These are phyloP conservation scores for Rotaria sp. DNA, from an alignment of 2,888 invertebrate genomes.

Conservation along the genomic window DNA sequence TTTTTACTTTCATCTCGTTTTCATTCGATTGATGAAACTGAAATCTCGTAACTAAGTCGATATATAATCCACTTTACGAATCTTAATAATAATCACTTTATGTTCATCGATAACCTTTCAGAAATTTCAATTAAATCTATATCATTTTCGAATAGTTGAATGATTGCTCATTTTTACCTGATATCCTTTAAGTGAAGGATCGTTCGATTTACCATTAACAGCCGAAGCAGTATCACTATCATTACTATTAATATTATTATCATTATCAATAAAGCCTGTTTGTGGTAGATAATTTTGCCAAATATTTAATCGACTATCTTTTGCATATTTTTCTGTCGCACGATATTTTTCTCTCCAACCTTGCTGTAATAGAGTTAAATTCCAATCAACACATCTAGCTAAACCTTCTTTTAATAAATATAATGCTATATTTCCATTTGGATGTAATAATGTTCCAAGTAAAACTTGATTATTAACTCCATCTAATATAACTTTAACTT, in stretches of 20 bases:
- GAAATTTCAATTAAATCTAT: too few species aligned
- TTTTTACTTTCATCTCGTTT: too few species aligned
- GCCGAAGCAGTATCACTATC: conserved; percentile 54
- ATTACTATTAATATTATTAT: conserved; percentile 24
- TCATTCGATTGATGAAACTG: too few species aligned
- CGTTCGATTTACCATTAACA: conserved; percentile 48
- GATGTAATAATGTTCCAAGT: conserved; percentile 84
- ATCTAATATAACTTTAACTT: conserved; percentile 70
- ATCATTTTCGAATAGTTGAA: too few species aligned
- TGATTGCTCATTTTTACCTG: neutral
- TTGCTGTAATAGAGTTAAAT: conserved; percentile 72
- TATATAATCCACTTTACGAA: too few species aligned
- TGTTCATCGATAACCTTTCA: too few species aligned
- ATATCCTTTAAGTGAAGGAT: conserved; percentile 16
- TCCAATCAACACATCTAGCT: conserved; percentile 87
- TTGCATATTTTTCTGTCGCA: conserved; percentile 63
- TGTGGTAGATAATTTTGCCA: conserved; percentile 74
- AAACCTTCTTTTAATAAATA: conserved; percentile 78
- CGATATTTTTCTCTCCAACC: conserved; percentile 72
- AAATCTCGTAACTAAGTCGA: too few species aligned
- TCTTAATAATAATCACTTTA: too few species aligned
- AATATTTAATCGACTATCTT: conserved; percentile 73
- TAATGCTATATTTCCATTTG: conserved; percentile 84
- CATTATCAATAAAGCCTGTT: conserved; percentile 28
- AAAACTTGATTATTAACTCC: conserved; percentile 79